Conservation (phyloP, 1,140 invertebrate species). For the Caenorhabditis briggsae region DNA sequence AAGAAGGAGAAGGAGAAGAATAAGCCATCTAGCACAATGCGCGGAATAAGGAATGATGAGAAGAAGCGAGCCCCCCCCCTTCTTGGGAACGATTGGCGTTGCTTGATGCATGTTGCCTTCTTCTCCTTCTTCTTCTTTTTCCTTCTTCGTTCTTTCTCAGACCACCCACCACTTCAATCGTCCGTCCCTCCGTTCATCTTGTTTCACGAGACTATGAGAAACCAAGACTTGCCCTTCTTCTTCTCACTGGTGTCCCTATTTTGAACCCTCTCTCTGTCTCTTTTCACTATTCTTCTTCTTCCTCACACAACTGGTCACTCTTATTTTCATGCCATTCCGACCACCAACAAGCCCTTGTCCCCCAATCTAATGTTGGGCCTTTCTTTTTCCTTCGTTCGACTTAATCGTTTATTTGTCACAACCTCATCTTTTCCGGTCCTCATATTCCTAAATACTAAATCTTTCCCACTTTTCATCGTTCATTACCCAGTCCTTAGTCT, state of each 20-base stretch:
- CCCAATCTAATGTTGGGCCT: slow-evolving; percentile 41
- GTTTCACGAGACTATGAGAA: neutral
- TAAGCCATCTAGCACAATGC: no score
- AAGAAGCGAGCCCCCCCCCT: neutral
- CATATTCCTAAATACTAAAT: slow-evolving; percentile 42
- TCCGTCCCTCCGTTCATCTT: neutral
- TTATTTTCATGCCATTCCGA: slow-evolving; percentile 43
- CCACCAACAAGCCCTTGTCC: neutral
- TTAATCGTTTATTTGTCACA: slow-evolving; percentile 52
- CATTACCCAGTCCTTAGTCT: no score
- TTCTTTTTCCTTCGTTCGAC: neutral
- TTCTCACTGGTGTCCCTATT: neutral
- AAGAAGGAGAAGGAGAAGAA: no score
- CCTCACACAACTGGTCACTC: slow-evolving; percentile 36
- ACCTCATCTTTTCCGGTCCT: slow-evolving; percentile 22
- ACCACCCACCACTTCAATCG: slow-evolving; percentile 50
- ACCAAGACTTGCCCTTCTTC: slow-evolving; percentile 52
- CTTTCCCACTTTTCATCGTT: neutral
- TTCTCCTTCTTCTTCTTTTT: no score
- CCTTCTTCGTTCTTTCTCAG: neutral
- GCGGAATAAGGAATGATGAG: slow-evolving; percentile 53
- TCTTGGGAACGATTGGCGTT: neutral
- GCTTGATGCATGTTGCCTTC: slow-evolving; percentile 52
- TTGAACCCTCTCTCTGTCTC: slow-evolving; percentile 6
- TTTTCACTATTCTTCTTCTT: neutral